These are phyloP conservation scores for Eulemur macaco DNA, from an alignment of 2,113 vertebrate genomes.

Conservation along the genomic window DNA sequence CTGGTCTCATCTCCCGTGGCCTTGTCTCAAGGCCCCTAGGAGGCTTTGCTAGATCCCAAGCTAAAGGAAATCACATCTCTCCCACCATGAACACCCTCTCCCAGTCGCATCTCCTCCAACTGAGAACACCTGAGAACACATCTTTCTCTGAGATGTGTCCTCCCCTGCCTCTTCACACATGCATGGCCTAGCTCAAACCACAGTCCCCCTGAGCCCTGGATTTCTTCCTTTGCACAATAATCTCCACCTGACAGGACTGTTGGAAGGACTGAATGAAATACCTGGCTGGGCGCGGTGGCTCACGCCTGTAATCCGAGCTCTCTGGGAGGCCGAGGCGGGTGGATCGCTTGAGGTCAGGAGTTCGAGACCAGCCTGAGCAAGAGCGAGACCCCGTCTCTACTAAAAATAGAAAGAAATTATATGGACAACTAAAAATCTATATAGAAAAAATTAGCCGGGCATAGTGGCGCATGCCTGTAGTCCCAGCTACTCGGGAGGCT, in stretches of 20 bases:
- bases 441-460: too few species aligned
- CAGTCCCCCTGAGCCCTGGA: background rate
- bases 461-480: too few species aligned
- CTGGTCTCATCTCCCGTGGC: background rate
- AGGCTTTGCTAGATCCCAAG: background rate
- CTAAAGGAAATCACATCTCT: background rate
- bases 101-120: fast-evolving
- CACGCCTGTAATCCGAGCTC: too few species aligned
- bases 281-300: too few species aligned
- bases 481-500: too few species aligned
- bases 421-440: too few species aligned
- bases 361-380: too few species aligned
- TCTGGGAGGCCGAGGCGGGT: too few species aligned
- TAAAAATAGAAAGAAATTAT: too few species aligned
- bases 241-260: background rate
- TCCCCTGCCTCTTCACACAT: background rate
- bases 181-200: background rate
- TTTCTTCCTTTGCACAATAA: background rate
- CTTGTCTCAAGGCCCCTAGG: background rate
- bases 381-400: too few species aligned
- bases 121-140: fast-evolving
- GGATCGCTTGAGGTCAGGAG: too few species aligned
- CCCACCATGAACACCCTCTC: background rate
- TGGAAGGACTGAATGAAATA: background rate
- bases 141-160: background rate